These are phyloP conservation scores for Muntiacus reevesi DNA, from an alignment of 2,113 vertebrate genomes.

Conservation along the genomic window DNA sequence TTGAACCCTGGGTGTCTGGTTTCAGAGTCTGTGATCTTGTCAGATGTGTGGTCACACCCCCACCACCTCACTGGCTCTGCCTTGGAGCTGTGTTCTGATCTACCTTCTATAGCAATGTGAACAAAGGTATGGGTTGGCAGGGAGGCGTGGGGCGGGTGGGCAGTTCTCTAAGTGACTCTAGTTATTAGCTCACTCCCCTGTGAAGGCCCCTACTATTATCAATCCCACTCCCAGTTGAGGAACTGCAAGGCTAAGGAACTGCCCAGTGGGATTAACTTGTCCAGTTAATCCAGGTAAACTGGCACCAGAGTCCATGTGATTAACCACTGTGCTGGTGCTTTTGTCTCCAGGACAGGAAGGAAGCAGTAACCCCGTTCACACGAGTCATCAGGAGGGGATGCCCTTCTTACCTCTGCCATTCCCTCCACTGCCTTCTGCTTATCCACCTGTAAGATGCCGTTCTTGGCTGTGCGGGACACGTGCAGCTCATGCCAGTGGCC, in stretches of 20 bases:
- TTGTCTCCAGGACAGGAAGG: not conserved
- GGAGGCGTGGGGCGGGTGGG: not conserved
- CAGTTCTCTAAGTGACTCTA: not conserved
- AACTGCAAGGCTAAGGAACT: not conserved
- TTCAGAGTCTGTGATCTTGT: not conserved
- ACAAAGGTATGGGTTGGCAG: not conserved
- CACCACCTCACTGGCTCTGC: too few relatives aligned
- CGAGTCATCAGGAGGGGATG: accelerated
- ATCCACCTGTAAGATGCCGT: conserved; percentile 94
- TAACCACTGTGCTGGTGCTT: not conserved
- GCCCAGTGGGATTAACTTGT: too few relatives aligned
- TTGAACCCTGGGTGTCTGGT: not conserved
- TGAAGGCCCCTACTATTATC: not conserved
- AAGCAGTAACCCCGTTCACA: not conserved
- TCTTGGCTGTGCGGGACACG: conserved; percentile 94
- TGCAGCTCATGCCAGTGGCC: conserved; percentile 92
- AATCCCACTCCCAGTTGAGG: not conserved
- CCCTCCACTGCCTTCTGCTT: conserved; percentile 89
- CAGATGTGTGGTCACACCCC: not conserved
- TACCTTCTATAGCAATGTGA: not conserved
- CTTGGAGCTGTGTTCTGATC: not conserved
- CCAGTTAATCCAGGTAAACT: not conserved
- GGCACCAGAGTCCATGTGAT: too few relatives aligned
- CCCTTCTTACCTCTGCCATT: conserved; percentile 89
- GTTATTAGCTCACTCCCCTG: not conserved